Conservation (phyloP, 2,888 invertebrate genomes). For the Drosophila demipolita region DNA sequence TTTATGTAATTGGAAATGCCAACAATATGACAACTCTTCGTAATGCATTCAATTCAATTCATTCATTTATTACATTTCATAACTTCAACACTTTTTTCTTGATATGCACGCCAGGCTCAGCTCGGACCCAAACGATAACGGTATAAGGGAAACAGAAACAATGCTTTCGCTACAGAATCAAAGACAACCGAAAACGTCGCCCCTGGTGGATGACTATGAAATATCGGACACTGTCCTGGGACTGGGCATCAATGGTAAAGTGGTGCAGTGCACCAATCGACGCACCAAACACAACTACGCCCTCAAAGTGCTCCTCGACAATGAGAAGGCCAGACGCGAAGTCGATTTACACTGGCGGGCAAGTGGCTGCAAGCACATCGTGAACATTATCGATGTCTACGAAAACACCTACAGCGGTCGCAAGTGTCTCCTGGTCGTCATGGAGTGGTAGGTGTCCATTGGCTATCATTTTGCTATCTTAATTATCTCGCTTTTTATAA, state of each 20-base stretch:
- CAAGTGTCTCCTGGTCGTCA: conserved; percentile 97
- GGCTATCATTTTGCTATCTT: neutral
- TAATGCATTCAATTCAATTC: neutral
- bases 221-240: conserved; percentile 97
- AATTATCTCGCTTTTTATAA: neutral
- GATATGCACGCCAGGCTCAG: conserved; percentile 10
- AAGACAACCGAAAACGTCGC: conserved; percentile 89
- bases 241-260: conserved; percentile 99
- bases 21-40: neutral
- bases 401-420: conserved; percentile 97
- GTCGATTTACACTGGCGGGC: conserved; percentile 98
- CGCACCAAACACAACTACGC: conserved; percentile 93
- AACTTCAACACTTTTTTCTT: neutral
- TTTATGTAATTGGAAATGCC: neutral
- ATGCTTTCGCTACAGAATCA: conserved; percentile 76
- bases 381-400: conserved; percentile 95
- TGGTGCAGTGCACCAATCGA: conserved; percentile 95
- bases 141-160: conserved; percentile 2
- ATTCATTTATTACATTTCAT: neutral
- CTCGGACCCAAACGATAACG: conserved; percentile 2
- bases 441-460: conserved; percentile 93
- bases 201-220: conserved; percentile 95
- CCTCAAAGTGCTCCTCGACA: conserved; percentile 96
- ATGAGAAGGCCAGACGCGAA: conserved; percentile 96
- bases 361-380: conserved; percentile 96